Evolutionary conservation across 30 jellyfish, hydroid and myxozoan species (phyloP).

Genomic region (Turritopsis dohrnii): DNA sequence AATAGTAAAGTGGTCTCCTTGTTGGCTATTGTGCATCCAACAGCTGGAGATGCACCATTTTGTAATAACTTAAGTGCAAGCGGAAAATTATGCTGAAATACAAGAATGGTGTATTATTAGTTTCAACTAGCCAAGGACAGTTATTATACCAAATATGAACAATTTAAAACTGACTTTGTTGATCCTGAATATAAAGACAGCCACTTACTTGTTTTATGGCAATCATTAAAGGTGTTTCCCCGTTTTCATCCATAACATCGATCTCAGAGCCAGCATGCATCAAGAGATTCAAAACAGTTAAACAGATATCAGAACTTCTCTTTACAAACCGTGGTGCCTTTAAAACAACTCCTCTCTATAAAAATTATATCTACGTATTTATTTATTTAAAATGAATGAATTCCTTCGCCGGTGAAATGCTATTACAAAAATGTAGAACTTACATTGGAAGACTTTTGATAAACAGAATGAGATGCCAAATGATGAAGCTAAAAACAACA

Average conservation of each 20-base stretch:
- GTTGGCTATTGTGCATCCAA: not conserved
- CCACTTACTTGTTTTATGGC: slow-evolving; percentile 21
- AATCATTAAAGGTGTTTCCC: slow-evolving; percentile 36
- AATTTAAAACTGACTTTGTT: not conserved
- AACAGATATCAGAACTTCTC: slow-evolving; percentile 29
- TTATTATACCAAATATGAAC: too few relatives aligned
- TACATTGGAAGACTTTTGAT: not conserved
- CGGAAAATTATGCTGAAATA: slow-evolving; percentile 43
- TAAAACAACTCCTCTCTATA: not conserved
- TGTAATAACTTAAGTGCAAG: slow-evolving; percentile 23
- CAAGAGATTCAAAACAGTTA: slow-evolving; percentile 28
- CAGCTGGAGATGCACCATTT: slow-evolving; percentile 24
- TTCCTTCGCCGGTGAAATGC: too few relatives aligned
- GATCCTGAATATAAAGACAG: not conserved
- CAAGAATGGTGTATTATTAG: not conserved
- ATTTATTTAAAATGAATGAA: too few relatives aligned
- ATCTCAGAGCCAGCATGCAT: slow-evolving; percentile 51
- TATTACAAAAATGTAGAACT: not conserved
- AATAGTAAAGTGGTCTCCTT: slow-evolving; percentile 24
- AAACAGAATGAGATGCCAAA: slow-evolving; percentile 57
- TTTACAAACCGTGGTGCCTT: not conserved
- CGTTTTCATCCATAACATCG: slow-evolving; percentile 23
- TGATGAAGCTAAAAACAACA: slow-evolving; percentile 41
- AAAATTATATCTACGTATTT: too few relatives aligned
- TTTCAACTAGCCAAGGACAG: too few relatives aligned